Evolutionary conservation across 2,113 vertebrate genomes (phyloP), one percentile per base, ranked within the genome.

Genomic region (Notothenia coriiceps): DNA sequence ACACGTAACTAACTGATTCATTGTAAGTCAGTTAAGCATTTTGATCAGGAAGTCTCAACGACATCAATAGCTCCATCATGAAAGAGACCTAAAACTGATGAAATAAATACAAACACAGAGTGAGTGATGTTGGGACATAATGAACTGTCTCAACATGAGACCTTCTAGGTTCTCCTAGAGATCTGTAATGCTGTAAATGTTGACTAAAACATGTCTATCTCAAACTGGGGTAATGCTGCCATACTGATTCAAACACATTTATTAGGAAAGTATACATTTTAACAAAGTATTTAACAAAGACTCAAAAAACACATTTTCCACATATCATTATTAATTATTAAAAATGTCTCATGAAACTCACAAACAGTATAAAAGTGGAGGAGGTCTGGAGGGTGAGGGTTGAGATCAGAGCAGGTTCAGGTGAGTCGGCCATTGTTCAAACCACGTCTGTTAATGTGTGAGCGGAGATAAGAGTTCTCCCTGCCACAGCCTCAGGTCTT

Each of bases 371-470:
- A 44, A 44, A 59, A 29, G 33, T 12, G 29, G 29, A 57, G 20
- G 29, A 62, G 10, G 10, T 14, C 2, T 47, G 56, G 35, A 79
- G 44, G 47, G 40, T 1, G 3, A 6, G 18, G 1, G 13, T 1
- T 25, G 17, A 0, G 22, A 17, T 65, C 18, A 46, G 1, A 55
- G 33, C 9, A 46, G 25, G 13, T 71, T 62, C 33, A 35, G 40
- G 22, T 22, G 0, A 43, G 20, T 2, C 29, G 47, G 61, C 64
- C 57, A 61, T 57, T 90, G 78, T 86, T 84, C 59, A 72, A 84
- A 84, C 69, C 25, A 2, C 57, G 57, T 79, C 55, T 44, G 22
- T 89, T 84, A 92, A 91, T 91, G 43, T 86, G 88, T 91, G n/a
- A 72, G 18, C 46, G 52, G 2, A 29, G 87, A 89, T 88, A 88